These are phyloP conservation scores for Eledona agricola DNA, from an alignment of 2,888 invertebrate species.

Conservation along the genomic window DNA sequence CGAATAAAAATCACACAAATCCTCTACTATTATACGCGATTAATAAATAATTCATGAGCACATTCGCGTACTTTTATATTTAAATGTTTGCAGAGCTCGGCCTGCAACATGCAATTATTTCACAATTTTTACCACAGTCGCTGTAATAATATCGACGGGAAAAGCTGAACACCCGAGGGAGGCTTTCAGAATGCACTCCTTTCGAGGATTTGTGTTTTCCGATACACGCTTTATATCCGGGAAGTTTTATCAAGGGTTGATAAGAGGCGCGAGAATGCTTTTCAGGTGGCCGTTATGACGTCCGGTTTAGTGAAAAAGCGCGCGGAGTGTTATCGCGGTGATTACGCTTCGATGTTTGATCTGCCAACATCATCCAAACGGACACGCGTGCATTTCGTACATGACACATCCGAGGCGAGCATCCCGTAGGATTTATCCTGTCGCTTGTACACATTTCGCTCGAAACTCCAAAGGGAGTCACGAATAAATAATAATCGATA, in stretches of 20 bases:
- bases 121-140: too few relatives aligned
- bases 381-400: constrained; percentile 25
- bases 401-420: constrained; percentile 24
- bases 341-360: constrained; percentile 34
- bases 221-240: constrained; percentile 21
- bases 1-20: constrained; percentile 4
- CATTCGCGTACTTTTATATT: constrained; percentile 12
- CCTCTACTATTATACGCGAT: constrained; percentile 7
- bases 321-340: constrained; percentile 32
- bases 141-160: constrained; percentile 4
- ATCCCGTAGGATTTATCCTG: constrained; percentile 38
- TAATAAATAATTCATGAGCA: constrained; percentile 20
- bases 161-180: background rate
- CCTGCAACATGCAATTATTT: background rate
- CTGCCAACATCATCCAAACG: constrained; percentile 29
- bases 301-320: constrained; percentile 24
- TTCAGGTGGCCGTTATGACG: constrained; percentile 35
- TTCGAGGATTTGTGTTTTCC: too few relatives aligned
- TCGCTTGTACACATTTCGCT: constrained; percentile 39
- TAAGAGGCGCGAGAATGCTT: constrained; percentile 31
- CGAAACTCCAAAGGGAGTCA: constrained; percentile 25
- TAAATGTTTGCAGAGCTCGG: constrained; percentile 1
- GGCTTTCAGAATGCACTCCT: constrained; percentile 20
- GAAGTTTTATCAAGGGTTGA: constrained; percentile 28
- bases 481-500: constrained; percentile 20